A percentile compares a stretch with the other conserved stretches of the same genome.
Evolutionary conservation across 2,113 vertebrate genomes (phyloP).

Genomic region (Hippocampus zosterae): DNA sequence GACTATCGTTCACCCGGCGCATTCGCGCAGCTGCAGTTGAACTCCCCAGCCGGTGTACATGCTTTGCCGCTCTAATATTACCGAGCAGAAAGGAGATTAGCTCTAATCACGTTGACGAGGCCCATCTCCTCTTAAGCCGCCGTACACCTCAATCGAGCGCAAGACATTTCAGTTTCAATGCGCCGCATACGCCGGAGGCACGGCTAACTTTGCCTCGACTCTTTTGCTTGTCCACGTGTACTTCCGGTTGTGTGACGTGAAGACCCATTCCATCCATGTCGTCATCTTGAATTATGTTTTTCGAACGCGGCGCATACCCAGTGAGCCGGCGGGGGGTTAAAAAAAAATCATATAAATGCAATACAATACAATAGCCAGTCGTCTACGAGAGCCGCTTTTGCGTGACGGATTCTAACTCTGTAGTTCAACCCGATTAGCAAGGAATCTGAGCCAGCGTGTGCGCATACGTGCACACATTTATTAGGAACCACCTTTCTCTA

Average conservation of each 20-base stretch:
- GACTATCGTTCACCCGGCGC: slow-evolving; percentile 16
- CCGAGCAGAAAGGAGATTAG: slow-evolving; percentile 57
- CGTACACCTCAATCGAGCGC: background rate
- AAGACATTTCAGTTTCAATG: background rate
- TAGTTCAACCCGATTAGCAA: slow-evolving; percentile 8
- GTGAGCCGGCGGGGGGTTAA: background rate
- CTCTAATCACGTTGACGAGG: slow-evolving; percentile 50
- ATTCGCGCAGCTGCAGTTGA: slow-evolving; percentile 38
- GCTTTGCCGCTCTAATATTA: slow-evolving; percentile 59
- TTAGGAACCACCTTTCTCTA: slow-evolving; percentile 37
- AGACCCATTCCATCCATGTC: background rate
- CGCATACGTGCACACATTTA: slow-evolving; percentile 24
- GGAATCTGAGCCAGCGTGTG: background rate
- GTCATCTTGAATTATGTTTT: background rate
- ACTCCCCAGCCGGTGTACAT: slow-evolving; percentile 20
- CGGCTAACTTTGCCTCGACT: background rate
- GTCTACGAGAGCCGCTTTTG: background rate
- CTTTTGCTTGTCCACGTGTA: background rate
- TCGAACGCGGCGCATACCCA: background rate
- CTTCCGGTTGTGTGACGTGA: background rate
- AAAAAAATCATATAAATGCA: background rate
- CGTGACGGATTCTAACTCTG: slow-evolving; percentile 9
- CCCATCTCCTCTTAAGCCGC: slow-evolving; percentile 18
- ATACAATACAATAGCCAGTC: background rate
- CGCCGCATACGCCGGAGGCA: background rate